Evolutionary conservation across 2,113 vertebrate species (phyloP).

Genomic region (Coracopsis vasa): DNA sequence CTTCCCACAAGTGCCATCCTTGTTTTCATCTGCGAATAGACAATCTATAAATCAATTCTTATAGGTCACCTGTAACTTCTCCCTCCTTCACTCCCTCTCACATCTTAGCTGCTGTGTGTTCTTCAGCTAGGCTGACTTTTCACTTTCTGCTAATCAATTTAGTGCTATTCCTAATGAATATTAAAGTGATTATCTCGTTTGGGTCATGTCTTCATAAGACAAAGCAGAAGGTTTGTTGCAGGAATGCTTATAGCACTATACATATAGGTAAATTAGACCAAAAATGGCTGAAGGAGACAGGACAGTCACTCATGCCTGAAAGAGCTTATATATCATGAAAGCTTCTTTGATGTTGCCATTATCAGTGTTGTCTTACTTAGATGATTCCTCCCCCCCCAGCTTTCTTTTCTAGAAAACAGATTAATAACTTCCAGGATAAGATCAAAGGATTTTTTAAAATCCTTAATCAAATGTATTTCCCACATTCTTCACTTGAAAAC

Average conservation of each 20-base stretch:
- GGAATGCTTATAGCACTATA: neutral
- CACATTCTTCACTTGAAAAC: neutral
- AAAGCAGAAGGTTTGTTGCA: neutral
- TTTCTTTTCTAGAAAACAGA: neutral
- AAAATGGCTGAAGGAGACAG: neutral
- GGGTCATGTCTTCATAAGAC: neutral
- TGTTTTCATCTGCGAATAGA: neutral
- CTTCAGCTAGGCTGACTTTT: neutral
- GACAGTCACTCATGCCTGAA: neutral
- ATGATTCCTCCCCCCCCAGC: accelerated
- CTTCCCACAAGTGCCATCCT: neutral
- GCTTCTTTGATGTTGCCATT: neutral
- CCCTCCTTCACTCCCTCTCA: neutral
- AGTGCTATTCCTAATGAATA: neutral
- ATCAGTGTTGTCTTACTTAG: neutral
- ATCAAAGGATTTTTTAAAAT: neutral
- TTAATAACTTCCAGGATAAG: neutral
- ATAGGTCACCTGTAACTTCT: neutral
- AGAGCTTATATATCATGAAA: neutral
- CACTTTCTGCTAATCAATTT: neutral
- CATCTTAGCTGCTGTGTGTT: neutral
- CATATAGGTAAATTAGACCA: neutral
- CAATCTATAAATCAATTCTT: neutral
- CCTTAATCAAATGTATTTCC: neutral
- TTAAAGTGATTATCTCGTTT: neutral